phyloP scores from a whole-genome alignment of 2,797 vertebrate species.

The Tachyglossus aculeatus region DNA sequence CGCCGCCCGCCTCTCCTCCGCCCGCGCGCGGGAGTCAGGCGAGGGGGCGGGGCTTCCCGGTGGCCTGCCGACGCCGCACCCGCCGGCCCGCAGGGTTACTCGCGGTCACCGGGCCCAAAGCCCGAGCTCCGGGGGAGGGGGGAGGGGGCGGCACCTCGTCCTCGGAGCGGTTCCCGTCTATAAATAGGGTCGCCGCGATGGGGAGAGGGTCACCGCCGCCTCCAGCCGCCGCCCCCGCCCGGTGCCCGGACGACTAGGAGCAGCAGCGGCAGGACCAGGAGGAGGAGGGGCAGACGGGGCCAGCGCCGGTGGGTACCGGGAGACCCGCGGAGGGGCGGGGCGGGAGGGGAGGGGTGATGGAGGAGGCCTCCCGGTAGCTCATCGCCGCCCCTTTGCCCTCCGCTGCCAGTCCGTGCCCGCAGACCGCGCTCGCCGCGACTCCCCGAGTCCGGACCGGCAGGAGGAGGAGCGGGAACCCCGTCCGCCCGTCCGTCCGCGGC shows the following conservation, averaged over 20 bases:
- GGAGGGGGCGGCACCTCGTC: slow-evolving; percentile 53
- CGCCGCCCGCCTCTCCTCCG: slow-evolving; percentile 5
- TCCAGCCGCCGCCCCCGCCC: not conserved
- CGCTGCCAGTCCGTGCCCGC: not conserved
- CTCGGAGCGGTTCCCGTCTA: slow-evolving; percentile 65
- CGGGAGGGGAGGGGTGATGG: not conserved
- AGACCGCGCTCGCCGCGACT: not conserved
- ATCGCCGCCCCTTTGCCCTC: no score
- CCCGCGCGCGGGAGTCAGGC: slow-evolving; percentile 56
- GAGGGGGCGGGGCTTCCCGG: slow-evolving; percentile 60
- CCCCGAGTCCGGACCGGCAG: no score
- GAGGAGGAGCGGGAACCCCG: no score
- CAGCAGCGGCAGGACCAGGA: not conserved
- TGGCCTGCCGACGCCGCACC: slow-evolving; percentile 1
- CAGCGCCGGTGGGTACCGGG: not conserved
- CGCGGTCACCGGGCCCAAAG: slow-evolving; percentile 54
- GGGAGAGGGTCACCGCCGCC: slow-evolving; percentile 35
- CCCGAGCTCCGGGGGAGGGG: slow-evolving; percentile 64
- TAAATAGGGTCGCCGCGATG: slow-evolving; percentile 71
- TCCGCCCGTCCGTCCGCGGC: not conserved
- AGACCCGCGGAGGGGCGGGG: slow-evolving; percentile 1
- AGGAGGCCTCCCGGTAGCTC: no score
- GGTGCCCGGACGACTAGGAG: not conserved
- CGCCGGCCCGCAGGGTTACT: slow-evolving; percentile 60
- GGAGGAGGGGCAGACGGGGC: not conserved